Evolutionary conservation across 2,888 invertebrate species (phyloP).

Genomic region (Andrena haemorrhoa): DNA sequence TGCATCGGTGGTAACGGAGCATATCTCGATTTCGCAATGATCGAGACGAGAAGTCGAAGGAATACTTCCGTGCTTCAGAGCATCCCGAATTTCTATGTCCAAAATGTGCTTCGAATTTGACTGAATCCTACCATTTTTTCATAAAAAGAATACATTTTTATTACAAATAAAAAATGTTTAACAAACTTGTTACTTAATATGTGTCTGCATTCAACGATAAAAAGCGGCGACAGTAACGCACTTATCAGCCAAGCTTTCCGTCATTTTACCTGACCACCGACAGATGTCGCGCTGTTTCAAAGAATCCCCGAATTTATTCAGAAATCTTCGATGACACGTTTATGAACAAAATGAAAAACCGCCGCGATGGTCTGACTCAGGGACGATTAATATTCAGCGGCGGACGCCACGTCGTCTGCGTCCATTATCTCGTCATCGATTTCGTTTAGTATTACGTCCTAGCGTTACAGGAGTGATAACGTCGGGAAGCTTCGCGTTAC

Average conservation of each 20-base stretch:
- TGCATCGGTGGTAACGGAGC: constrained; percentile 76
- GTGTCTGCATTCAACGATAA: neutral
- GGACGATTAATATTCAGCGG: constrained; percentile 49
- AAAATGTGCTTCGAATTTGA: neutral
- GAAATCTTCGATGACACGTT: constrained; percentile 2
- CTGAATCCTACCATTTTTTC: neutral
- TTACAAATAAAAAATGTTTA: no score
- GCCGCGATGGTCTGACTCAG: constrained; percentile 1
- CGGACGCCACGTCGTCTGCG: constrained; percentile 41
- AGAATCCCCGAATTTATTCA: constrained; percentile 16
- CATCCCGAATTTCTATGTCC: neutral
- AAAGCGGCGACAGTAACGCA: neutral
- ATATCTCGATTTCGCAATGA: constrained; percentile 71
- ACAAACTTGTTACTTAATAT: neutral
- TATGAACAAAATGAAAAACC: constrained; percentile 19
- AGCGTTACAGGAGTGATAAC: constrained; percentile 49
- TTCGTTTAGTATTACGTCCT: constrained; percentile 60
- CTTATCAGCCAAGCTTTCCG: constrained; percentile 56
- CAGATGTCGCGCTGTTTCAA: constrained; percentile 60
- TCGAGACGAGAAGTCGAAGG: constrained; percentile 6
- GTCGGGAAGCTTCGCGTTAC: constrained; percentile 28
- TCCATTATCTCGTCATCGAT: constrained; percentile 59
- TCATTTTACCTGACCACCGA: constrained; percentile 30
- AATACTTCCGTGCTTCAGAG: neutral
- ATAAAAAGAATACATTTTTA: neutral